phyloP scores from a whole-genome alignment of 1,140 invertebrate species.

The Drosophila trapezifrons region DNA sequence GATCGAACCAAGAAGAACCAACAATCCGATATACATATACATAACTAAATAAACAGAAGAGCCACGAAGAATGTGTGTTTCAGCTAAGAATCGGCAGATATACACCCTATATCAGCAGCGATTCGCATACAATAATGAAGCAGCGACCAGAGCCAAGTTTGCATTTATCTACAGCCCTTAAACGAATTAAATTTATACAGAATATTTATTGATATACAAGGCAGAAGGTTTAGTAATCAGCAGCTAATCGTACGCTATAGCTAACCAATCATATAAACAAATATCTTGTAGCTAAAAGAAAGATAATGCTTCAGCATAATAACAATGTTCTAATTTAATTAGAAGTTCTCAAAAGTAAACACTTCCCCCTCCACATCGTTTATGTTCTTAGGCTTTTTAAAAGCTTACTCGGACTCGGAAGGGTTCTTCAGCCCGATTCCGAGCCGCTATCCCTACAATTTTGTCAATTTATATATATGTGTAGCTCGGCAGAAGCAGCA shows the following conservation, averaged over 20 bases:
- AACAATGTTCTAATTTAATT: conserved; percentile 70
- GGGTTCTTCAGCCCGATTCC: not conserved
- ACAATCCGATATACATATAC: conserved; percentile 26
- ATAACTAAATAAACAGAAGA: conserved; percentile 35
- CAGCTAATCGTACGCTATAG: conserved; percentile 44
- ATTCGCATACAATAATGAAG: conserved; percentile 27
- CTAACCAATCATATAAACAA: conserved; percentile 54
- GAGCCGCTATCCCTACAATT: conserved; percentile 69
- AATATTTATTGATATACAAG: conserved; percentile 77
- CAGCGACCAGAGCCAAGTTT: conserved; percentile 73
- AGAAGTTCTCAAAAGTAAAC: conserved; percentile 58
- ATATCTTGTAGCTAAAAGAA: conserved; percentile 47
- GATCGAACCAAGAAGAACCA: conserved; percentile 41
- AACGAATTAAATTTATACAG: conserved; percentile 58
- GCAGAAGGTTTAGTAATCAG: conserved; percentile 25
- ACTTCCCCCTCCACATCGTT: conserved; percentile 13
- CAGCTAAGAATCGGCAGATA: conserved; percentile 36
- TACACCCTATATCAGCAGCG: conserved; percentile 18
- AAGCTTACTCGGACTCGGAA: conserved; percentile 46
- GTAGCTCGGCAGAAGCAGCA: conserved; percentile 12
- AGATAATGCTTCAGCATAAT: conserved; percentile 43
- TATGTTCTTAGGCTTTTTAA: conserved; percentile 60
- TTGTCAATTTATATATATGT: conserved; percentile 65
- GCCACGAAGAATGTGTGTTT: conserved; percentile 27
- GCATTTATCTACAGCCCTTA: conserved; percentile 73